phyloP scores from a whole-genome alignment of 2,797 vertebrate species.

The Leucoraja ocellata region DNA sequence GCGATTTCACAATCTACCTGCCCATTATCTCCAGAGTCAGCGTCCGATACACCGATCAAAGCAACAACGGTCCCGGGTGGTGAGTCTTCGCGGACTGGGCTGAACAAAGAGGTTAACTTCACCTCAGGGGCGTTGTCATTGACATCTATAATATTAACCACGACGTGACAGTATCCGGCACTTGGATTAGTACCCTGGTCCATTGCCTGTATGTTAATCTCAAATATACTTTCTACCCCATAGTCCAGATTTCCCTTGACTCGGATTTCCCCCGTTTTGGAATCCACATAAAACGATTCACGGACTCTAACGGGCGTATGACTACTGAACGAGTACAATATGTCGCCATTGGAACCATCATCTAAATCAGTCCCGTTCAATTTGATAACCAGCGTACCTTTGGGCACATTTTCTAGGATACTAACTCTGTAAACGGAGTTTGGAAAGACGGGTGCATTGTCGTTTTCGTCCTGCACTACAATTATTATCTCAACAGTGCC shows the following conservation, averaged over 20 bases:
- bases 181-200: background rate
- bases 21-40: background rate
- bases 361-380: slow-evolving; percentile 23
- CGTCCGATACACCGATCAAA: slow-evolving; percentile 8
- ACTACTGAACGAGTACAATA: background rate
- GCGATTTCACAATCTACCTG: background rate
- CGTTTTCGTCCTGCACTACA: slow-evolving; percentile 32
- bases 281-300: background rate
- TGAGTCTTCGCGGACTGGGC: background rate
- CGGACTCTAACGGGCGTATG: background rate
- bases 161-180: background rate
- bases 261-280: slow-evolving; percentile 1
- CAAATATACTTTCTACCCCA: background rate
- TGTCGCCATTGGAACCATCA: background rate
- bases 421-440: background rate
- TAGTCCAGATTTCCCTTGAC: slow-evolving; percentile 30
- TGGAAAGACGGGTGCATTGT: slow-evolving; percentile 34
- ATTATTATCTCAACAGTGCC: background rate
- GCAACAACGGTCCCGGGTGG: background rate
- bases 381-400: slow-evolving; percentile 17
- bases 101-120: slow-evolving; percentile 3
- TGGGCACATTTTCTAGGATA: slow-evolving; percentile 19
- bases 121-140: slow-evolving; percentile 29
- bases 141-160: background rate
- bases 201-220: background rate